Conservation (phyloP, 2,797 vertebrate genomes). For the Eulemur albifrons region DNA sequence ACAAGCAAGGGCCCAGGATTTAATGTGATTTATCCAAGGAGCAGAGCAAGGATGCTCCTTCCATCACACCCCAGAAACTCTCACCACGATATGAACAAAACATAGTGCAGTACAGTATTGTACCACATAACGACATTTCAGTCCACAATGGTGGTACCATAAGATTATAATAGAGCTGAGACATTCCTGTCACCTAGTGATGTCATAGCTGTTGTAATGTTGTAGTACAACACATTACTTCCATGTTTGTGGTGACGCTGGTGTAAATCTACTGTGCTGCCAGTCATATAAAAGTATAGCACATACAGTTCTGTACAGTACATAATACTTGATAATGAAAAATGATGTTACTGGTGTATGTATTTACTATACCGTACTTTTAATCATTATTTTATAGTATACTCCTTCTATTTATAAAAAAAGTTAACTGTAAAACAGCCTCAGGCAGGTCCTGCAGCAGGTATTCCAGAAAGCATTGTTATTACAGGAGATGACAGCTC, state of each 20-base stretch:
- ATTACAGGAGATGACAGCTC: background rate
- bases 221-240: background rate
- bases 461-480: background rate
- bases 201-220: background rate
- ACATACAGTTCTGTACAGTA: background rate
- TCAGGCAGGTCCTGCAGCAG: background rate
- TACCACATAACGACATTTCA: background rate
- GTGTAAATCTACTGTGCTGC: background rate
- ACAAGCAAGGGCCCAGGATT: background rate
- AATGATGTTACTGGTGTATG: background rate
- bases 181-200: background rate
- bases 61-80: background rate
- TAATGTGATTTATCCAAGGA: background rate
- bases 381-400: background rate
- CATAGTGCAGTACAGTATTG: background rate
- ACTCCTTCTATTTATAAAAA: background rate
- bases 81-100: background rate
- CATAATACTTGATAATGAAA: background rate
- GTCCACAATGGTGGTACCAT: background rate
- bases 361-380: background rate
- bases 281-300: background rate
- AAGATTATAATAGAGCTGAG: background rate
- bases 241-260: background rate
- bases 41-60: background rate
- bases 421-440: background rate